A percentile compares a stretch with the other conserved stretches of the same genome.
These are phyloP conservation scores for Seladonia tumulorum DNA, from an alignment of 2,888 invertebrate species.

Conservation along the genomic window DNA sequence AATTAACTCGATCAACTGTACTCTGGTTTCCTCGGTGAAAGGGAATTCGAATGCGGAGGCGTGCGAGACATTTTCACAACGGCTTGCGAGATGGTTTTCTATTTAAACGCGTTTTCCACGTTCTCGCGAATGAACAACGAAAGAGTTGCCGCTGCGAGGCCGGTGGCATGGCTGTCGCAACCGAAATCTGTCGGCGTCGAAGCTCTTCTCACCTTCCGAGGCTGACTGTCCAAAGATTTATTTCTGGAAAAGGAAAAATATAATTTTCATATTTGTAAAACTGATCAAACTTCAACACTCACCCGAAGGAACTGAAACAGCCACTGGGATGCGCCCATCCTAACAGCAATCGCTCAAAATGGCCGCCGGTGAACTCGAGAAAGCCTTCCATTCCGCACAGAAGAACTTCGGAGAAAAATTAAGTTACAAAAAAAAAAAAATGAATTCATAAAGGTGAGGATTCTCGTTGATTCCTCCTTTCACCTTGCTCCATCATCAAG, in stretches of 20 bases:
- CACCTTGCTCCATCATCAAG: constrained; percentile 82
- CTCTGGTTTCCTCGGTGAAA: not conserved
- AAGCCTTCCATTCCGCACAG: constrained; percentile 85
- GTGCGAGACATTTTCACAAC: not conserved
- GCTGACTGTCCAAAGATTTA: not conserved
- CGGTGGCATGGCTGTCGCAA: constrained; percentile 84
- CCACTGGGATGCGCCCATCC: constrained; percentile 83
- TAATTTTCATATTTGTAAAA: not conserved
- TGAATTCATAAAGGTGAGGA: not conserved
- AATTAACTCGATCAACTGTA: not conserved
- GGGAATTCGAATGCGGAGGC: not conserved
- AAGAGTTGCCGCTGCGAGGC: constrained; percentile 83
- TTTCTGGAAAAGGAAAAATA: not conserved
- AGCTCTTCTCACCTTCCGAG: constrained; percentile 42
- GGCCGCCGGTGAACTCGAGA: constrained; percentile 81
- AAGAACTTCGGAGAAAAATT: constrained; percentile 77
- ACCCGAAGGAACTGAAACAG: constrained; percentile 80
- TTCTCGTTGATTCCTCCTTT: not conserved
- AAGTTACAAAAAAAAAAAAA: not conserved
- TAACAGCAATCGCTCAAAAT: constrained; percentile 81
- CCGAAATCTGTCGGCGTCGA: constrained; percentile 78
- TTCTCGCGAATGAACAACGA: constrained; percentile 78
- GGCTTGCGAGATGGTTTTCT: not conserved
- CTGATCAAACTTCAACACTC: constrained; percentile 24
- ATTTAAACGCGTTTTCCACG: constrained; percentile 68